These are phyloP conservation scores for Danaus plexippus DNA, from an alignment of 1,140 invertebrate species.

Conservation along the genomic window DNA sequence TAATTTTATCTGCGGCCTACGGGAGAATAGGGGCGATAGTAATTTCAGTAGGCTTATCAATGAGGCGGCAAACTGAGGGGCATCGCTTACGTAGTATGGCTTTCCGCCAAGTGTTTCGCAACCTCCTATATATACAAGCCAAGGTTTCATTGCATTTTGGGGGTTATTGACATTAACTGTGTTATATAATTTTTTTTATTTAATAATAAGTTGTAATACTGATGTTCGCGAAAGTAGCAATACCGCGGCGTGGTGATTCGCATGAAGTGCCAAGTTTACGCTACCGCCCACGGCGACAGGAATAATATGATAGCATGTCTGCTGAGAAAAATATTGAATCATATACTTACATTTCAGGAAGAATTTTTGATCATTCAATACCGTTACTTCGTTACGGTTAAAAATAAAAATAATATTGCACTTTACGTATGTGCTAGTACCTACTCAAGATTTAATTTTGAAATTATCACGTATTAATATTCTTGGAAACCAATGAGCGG, in stretches of 20 bases:
- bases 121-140: slow-evolving; percentile 53
- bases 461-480: too few relatives aligned
- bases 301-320: slow-evolving; percentile 55
- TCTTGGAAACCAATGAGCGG: too few relatives aligned
- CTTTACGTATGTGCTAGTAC: too few relatives aligned
- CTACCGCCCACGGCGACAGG: slow-evolving; percentile 45
- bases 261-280: slow-evolving; percentile 61
- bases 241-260: slow-evolving; percentile 31
- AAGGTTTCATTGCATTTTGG: slow-evolving; percentile 62
- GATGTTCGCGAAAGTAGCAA: slow-evolving; percentile 27
- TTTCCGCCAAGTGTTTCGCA: slow-evolving; percentile 59
- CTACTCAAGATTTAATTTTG: too few relatives aligned
- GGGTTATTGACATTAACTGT: slow-evolving; percentile 63
- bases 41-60: slow-evolving; percentile 39
- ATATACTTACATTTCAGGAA: too few relatives aligned
- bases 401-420: too few relatives aligned
- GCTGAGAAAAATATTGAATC: slow-evolving; percentile 20
- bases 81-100: slow-evolving; percentile 35
- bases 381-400: too few relatives aligned
- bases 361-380: too few relatives aligned
- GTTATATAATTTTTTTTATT: slow-evolving; percentile 52
- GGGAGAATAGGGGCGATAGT: slow-evolving; percentile 5
- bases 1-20: too few relatives aligned
- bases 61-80: slow-evolving; percentile 23
- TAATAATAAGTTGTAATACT: slow-evolving; percentile 34